phyloP scores from a whole-genome alignment of 2,113 vertebrate genomes.

The Elanoides forficatus region DNA sequence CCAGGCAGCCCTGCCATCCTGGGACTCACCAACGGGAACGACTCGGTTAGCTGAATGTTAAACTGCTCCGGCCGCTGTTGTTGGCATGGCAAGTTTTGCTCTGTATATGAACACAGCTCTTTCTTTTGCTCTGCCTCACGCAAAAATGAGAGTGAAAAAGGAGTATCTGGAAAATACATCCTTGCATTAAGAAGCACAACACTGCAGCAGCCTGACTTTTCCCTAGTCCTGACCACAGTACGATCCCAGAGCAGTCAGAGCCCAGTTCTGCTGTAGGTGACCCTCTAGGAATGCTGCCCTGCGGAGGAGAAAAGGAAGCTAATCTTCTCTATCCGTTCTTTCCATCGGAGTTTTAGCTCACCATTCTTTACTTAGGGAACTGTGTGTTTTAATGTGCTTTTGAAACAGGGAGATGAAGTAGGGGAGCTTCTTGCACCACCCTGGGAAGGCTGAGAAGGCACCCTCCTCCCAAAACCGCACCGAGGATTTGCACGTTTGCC shows the following conservation, averaged over 20 bases:
- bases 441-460: not conserved
- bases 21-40: not conserved
- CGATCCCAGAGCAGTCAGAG: not conserved
- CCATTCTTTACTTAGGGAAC: not conserved
- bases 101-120: no score
- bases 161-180: not conserved
- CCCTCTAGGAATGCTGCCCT: not conserved
- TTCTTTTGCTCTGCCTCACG: not conserved
- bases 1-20: not conserved
- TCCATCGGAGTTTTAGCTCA: not conserved
- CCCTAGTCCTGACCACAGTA: accelerated
- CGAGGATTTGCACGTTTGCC: not conserved
- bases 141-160: not conserved
- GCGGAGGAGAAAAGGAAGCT: not conserved
- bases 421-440: not conserved
- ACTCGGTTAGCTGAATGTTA: not conserved
- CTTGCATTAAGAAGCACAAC: not conserved
- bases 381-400: not conserved
- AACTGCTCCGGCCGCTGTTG: not conserved
- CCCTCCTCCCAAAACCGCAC: not conserved
- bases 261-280: not conserved
- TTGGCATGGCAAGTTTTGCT: not conserved
- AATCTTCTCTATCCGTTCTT: not conserved
- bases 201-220: not conserved
- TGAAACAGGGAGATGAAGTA: not conserved